Conservation (phyloP, 1,140 invertebrate genomes). For the Ylistrum balloti region DNA sequence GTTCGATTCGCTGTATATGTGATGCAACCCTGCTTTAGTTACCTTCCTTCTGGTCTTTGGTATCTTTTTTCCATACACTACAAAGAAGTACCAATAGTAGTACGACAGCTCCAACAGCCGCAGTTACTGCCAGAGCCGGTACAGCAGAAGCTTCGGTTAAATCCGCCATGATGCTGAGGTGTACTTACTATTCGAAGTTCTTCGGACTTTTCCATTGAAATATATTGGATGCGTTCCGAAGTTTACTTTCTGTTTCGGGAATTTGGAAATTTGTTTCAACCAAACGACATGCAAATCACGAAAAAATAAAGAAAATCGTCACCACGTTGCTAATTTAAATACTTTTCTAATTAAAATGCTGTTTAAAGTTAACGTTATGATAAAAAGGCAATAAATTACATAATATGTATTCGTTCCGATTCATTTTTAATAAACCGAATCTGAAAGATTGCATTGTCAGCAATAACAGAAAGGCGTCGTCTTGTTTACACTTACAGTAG, state of each 20-base stretch:
- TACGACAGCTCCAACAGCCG: constrained; percentile 75
- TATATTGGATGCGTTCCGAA: background rate
- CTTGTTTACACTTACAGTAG: no score
- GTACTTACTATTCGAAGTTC: background rate
- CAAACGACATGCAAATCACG: no score
- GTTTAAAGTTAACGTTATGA: no score
- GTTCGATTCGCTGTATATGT: background rate
- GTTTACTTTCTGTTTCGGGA: background rate
- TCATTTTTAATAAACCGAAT: background rate
- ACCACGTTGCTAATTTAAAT: no score
- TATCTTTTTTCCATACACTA: constrained; percentile 68
- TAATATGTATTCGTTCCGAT: background rate
- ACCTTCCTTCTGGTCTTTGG: constrained; percentile 58
- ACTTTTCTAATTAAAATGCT: no score
- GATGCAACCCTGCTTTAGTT: no score
- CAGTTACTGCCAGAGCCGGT: constrained; percentile 75
- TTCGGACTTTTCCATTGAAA: background rate
- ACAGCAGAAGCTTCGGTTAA: constrained; percentile 54
- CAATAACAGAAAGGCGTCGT: background rate
- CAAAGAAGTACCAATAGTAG: constrained; percentile 74
- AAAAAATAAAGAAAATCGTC: no score
- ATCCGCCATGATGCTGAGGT: constrained; percentile 52
- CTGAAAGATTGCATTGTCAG: constrained; percentile 16
- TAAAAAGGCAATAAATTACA: no score
- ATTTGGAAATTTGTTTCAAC: background rate